phyloP scores from a whole-genome alignment of 2,888 invertebrate genomes.

The Ellobium chinense region DNA sequence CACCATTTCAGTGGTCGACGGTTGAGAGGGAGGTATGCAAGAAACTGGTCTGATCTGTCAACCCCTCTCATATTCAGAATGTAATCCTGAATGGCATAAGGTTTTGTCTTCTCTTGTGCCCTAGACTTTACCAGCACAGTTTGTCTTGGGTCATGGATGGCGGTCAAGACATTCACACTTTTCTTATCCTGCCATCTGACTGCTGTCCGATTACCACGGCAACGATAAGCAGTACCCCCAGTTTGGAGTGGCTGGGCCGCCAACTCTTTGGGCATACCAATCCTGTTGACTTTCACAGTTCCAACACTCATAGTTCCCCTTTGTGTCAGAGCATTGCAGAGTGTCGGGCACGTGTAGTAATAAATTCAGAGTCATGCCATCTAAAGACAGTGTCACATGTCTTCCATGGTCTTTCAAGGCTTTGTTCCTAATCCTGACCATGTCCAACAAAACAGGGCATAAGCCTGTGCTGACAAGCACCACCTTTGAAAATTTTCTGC shows the following conservation, averaged over 20 bases:
- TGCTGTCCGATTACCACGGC: background rate
- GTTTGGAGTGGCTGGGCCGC: background rate
- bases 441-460: background rate
- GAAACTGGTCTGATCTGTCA: slow-evolving; percentile 25
- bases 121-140: background rate
- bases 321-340: background rate
- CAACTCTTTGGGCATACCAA: slow-evolving; percentile 22
- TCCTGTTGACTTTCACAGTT: slow-evolving; percentile 22
- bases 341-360: slow-evolving; percentile 34
- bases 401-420: background rate
- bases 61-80: slow-evolving; percentile 38
- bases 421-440: background rate
- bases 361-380: slow-evolving; percentile 8
- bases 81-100: slow-evolving; percentile 17
- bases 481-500: background rate
- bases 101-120: slow-evolving; percentile 12
- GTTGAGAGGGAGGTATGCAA: slow-evolving; percentile 23
- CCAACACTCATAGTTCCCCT: slow-evolving; percentile 24
- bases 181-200: slow-evolving; percentile 32
- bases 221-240: background rate
- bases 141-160: background rate
- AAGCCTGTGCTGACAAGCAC: background rate
- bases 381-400: background rate
- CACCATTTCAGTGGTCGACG: slow-evolving; percentile 42
- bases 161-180: slow-evolving; percentile 19